Evolutionary conservation across 2,797 vertebrate species (phyloP), one percentile per base, ranked within the genome.

Genomic region (Sus cebifrons): DNA sequence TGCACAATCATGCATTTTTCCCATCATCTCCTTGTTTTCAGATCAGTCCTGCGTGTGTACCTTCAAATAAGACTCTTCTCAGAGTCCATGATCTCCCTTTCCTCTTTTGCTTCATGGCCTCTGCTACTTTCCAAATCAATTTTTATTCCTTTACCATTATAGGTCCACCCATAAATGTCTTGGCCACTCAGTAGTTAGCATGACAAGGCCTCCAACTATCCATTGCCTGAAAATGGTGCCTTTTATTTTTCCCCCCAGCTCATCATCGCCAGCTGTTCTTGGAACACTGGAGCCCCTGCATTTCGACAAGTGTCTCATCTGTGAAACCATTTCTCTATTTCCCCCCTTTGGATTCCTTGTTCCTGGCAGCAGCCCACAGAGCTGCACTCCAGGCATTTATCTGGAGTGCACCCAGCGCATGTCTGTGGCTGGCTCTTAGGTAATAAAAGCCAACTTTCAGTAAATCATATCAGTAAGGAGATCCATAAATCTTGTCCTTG

Each of bases 251-350:
- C 44, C 14, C 25, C 13, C 6, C 5, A 94, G n/a, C 32, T 97
- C 84, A 60, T 97, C 95, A 77, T 56, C 0, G 1, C 96, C 87
- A 95, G 84, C 95, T 97, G 86, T 95, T 97, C 96, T 96, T 4
- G 14, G 25, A 96, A 85, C n/a, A 20, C 16, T 65, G 27, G 49
- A 36, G 49, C 23, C 81, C 89, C 85, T 29, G 15, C 25, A 10
- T 79, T 91, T 91, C 0, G 4, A 89, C 86, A 83, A 91, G 70
- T 65, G 52, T 91, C 75, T 97, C 95, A 92, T 78, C 86, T 62
- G 85, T 56, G 75, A 73, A 92, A 87, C 65, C 62, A 71, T 67
- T 54, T 60, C 49, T 5, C 91, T 29, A 10, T 25, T 86, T 36
- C 1, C 0, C n/a, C 86, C 5, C 70, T 49, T 40, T 74, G 9